These are phyloP conservation scores for Aplidium turbinatum DNA, from an alignment of 23 tunicate genomes.

Conservation along the genomic window DNA sequence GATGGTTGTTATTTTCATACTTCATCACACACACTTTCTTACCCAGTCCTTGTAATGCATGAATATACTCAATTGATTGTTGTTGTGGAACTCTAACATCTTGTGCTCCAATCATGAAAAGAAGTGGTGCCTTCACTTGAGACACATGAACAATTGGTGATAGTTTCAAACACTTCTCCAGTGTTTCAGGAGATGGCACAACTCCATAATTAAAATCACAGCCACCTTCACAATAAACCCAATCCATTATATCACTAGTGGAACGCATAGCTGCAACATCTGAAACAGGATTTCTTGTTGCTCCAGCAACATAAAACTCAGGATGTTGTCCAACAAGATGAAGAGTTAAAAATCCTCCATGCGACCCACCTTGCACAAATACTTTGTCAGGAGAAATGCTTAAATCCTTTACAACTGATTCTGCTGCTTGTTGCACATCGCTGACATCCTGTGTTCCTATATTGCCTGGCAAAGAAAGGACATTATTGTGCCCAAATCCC, in stretches of 20 bases:
- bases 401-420: constrained; percentile 16
- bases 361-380: constrained; percentile 87
- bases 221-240: constrained; percentile 66
- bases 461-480: constrained; percentile 61
- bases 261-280: constrained; percentile 44
- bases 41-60: constrained; percentile 48
- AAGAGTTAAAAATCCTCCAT: constrained; percentile 95
- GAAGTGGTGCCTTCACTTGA: constrained; percentile 70
- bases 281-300: constrained; percentile 80
- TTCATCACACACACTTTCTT: constrained; percentile 32
- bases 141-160: constrained; percentile 70
- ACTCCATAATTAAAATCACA: constrained; percentile 22
- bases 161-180: constrained; percentile 32
- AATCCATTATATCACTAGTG: constrained; percentile 86
- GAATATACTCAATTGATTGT: constrained; percentile 66
- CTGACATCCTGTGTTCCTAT: constrained; percentile 76
- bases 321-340: constrained; percentile 93
- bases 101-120: constrained; percentile 65
- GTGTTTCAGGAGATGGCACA: constrained; percentile 8
- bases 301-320: constrained; percentile 74
- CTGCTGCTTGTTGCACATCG: constrained; percentile 82
- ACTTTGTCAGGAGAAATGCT: constrained; percentile 19
- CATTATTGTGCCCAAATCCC: constrained; percentile 77
- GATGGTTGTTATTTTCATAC: constrained; percentile 77
- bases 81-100: constrained; percentile 90